These are phyloP conservation scores for Cochlearius cochlearius DNA, from an alignment of 2,113 vertebrate species.

Conservation along the genomic window DNA sequence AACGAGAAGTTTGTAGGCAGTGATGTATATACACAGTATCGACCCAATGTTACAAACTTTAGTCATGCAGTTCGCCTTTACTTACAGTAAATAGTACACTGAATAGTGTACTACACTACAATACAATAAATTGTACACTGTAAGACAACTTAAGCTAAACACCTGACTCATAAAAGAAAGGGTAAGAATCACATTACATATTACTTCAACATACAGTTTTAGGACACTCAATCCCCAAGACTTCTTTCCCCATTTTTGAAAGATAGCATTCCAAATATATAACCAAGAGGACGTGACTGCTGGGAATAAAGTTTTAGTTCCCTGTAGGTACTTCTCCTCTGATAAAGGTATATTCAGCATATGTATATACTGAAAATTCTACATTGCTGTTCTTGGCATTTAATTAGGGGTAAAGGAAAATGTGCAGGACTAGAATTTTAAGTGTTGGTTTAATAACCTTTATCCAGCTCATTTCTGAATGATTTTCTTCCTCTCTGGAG, in stretches of 20 bases:
- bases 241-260: not conserved
- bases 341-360: not conserved
- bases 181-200: not conserved
- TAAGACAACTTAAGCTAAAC: not conserved
- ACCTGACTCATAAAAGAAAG: not conserved
- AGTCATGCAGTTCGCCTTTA: not conserved
- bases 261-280: not conserved
- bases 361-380: conserved; percentile 21
- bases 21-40: not conserved
- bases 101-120: no score
- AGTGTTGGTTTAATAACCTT: conserved; percentile 77
- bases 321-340: not conserved
- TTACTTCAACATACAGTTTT: not conserved
- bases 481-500: conserved; percentile 73
- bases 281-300: not conserved
- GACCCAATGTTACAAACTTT: not conserved
- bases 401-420: conserved; percentile 75
- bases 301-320: not conserved
- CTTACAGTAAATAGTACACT: not conserved
- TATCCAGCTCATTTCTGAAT: conserved; percentile 74
- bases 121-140: no score
- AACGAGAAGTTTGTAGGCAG: not conserved
- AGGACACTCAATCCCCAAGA: not conserved
- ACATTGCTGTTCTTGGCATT: conserved; percentile 57
- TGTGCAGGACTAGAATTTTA: conserved; percentile 72